Conservation (phyloP, 2,113 vertebrate genomes). For the Cephalopterus ornatus region DNA sequence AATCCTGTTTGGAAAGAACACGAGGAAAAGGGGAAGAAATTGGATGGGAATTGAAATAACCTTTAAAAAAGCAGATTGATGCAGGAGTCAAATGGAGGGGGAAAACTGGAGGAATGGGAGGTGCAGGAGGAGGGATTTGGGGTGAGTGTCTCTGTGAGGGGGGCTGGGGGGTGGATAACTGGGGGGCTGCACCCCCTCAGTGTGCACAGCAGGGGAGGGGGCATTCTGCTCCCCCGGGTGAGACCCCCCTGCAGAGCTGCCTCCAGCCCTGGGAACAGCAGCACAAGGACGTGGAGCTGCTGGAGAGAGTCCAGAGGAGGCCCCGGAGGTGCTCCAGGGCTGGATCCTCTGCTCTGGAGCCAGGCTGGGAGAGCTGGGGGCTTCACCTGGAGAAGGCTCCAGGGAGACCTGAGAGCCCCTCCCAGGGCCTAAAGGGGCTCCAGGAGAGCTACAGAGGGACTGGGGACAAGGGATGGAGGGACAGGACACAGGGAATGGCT, state of each 20-base stretch:
- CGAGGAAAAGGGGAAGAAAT: not conserved
- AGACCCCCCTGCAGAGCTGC: not conserved
- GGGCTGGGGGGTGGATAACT: rapidly evolving
- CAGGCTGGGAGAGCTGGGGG: not conserved
- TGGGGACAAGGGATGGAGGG: not conserved
- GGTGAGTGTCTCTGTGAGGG: not conserved
- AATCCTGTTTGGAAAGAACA: not conserved
- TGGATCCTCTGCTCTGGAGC: not conserved
- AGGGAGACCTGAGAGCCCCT: rapidly evolving
- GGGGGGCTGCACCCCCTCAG: not conserved
- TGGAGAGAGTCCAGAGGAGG: rapidly evolving
- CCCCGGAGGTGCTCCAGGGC: not conserved
- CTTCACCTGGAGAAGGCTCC: not conserved
- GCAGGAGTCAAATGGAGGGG: not conserved
- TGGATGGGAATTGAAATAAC: not conserved
- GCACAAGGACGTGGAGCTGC: not conserved
- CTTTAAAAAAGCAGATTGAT: rapidly evolving
- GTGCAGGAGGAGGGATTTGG: not conserved
- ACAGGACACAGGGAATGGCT: not conserved
- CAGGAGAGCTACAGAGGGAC: not conserved
- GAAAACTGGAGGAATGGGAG: rapidly evolving
- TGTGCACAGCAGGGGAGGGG: not conserved
- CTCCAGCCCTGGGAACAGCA: not conserved
- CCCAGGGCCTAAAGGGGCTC: not conserved
- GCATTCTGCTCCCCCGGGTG: not conserved